Evolutionary conservation across 1,140 invertebrate genomes (phyloP).

Genomic region (Caerostris darwini): DNA sequence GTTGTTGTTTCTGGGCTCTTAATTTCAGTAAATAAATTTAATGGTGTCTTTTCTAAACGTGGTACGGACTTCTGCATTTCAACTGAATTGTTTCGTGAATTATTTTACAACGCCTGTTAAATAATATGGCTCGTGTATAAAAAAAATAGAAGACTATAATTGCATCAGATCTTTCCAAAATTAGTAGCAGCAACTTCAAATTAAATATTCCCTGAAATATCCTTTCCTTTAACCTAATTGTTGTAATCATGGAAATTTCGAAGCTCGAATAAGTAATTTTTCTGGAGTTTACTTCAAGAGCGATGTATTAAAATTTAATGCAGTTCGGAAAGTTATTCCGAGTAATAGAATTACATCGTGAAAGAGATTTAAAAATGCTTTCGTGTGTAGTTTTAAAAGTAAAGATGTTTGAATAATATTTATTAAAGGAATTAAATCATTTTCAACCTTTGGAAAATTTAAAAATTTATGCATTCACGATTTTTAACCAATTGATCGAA

Average conservation of each 20-base stretch:
- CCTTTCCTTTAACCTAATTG: background rate
- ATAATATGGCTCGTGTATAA: background rate
- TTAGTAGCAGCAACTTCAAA: background rate
- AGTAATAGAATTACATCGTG: too few relatives aligned
- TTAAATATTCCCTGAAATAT: background rate
- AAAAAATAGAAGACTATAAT: background rate
- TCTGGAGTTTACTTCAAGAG: too few relatives aligned
- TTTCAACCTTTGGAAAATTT: too few relatives aligned
- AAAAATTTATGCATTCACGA: too few relatives aligned
- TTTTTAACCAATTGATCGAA: too few relatives aligned
- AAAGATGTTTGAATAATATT: too few relatives aligned
- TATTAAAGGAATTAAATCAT: too few relatives aligned
- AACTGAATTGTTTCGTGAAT: conserved; percentile 3
- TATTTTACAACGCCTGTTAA: background rate
- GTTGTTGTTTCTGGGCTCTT: conserved; percentile 34
- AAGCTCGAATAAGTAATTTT: too few relatives aligned
- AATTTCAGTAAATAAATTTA: conserved; percentile 42
- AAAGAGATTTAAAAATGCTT: too few relatives aligned
- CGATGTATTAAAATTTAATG: too few relatives aligned
- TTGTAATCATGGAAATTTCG: background rate
- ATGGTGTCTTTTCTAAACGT: background rate
- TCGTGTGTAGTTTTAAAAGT: too few relatives aligned
- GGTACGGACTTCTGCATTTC: conserved; percentile 18
- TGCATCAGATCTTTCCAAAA: background rate
- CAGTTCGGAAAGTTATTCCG: too few relatives aligned